Evolutionary conservation across 2,888 invertebrate species (phyloP).

Genomic region (Heliconius ethilla): DNA sequence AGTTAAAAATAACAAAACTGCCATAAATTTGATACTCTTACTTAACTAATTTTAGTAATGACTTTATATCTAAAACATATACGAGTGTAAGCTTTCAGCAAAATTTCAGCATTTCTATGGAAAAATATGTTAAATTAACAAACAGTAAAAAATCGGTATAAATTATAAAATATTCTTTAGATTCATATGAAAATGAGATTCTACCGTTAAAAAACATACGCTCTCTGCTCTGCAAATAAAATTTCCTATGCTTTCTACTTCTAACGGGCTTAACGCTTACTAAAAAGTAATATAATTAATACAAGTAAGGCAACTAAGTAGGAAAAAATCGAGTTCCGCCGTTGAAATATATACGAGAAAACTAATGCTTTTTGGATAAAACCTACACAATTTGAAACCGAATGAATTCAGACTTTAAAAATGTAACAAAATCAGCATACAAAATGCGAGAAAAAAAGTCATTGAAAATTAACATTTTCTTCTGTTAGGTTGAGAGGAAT

Average conservation of each 20-base stretch:
- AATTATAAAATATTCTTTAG: constrained; percentile 37
- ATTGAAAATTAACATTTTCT: constrained; percentile 30
- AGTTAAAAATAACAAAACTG: not conserved
- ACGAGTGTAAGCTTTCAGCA: not conserved
- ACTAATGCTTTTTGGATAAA: constrained; percentile 13
- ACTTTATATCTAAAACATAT: not conserved
- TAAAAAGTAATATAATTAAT: constrained; percentile 28
- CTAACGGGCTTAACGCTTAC: constrained; percentile 36
- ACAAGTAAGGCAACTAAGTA: not conserved
- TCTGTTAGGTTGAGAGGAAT: constrained; percentile 41
- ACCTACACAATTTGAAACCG: not conserved
- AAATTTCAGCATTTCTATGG: not conserved
- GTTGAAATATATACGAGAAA: not conserved
- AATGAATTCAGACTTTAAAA: constrained; percentile 7
- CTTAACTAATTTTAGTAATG: not conserved
- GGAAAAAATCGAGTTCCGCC: not conserved
- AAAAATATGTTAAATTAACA: constrained; percentile 32
- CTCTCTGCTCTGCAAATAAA: constrained; percentile 34
- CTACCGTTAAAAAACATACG: constrained; percentile 34
- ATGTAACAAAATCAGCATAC: constrained; percentile 2
- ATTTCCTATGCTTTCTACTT: constrained; percentile 42
- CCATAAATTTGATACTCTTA: not conserved
- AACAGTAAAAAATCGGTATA: constrained; percentile 31
- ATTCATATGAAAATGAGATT: constrained; percentile 40
- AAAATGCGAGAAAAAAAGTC: constrained; percentile 20